Percentiles rank a stretch among this genome's conserved stretches.
These are phyloP conservation scores for Rousettus madagascariensis DNA, from an alignment of 2,797 vertebrate genomes.

Conservation along the genomic window DNA sequence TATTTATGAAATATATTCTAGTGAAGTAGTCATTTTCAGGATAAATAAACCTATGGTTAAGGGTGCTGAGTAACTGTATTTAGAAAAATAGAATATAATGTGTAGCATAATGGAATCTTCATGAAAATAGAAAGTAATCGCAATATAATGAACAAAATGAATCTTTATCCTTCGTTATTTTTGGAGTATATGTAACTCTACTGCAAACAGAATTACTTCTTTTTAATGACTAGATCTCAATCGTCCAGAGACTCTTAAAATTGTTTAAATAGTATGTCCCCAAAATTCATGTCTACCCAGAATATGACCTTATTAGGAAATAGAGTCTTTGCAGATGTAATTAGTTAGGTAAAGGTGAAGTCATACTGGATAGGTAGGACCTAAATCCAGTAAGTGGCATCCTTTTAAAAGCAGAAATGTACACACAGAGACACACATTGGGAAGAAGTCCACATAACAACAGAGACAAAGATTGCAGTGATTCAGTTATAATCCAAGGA, in stretches of 20 bases:
- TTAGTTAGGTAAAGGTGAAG: neutral
- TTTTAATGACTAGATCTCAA: neutral
- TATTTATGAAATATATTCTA: neutral
- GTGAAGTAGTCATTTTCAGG: neutral
- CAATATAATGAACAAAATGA: neutral
- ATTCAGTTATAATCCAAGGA: neutral
- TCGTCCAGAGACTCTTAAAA: neutral
- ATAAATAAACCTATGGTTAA: neutral
- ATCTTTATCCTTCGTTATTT: neutral
- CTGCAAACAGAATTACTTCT: neutral
- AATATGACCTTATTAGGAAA: neutral
- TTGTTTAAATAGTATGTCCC: neutral
- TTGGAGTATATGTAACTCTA: neutral
- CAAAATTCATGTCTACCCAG: neutral
- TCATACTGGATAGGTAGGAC: neutral
- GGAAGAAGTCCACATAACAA: neutral
- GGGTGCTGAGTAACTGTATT: neutral
- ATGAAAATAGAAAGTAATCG: neutral
- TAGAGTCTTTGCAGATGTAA: neutral
- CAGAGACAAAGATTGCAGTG: neutral
- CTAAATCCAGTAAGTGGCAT: neutral
- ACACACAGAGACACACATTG: neutral
- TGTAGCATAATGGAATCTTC: neutral
- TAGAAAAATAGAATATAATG: neutral
- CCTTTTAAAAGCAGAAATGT: neutral